A percentile compares a stretch with the other conserved stretches of the same genome.
phyloP scores from a whole-genome alignment of 2,797 vertebrate species.

The Vultur gryphus region DNA sequence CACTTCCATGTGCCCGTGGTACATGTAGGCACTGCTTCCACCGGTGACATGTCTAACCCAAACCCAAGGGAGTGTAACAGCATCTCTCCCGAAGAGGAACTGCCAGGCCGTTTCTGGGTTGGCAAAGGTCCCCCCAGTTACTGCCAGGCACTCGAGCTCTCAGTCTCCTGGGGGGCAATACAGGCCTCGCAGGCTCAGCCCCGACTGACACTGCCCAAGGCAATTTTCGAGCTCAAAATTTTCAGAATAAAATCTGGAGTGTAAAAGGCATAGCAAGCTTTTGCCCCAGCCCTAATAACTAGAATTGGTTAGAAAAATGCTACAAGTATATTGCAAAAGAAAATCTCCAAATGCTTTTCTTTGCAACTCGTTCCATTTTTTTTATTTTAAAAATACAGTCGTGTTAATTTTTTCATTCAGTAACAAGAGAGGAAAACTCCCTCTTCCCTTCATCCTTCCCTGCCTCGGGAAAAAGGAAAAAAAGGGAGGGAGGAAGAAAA shows the following conservation, averaged over 20 bases:
- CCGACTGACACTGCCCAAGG: background rate
- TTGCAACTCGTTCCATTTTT: background rate
- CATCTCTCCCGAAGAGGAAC: background rate
- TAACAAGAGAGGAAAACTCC: background rate
- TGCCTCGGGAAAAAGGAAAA: background rate
- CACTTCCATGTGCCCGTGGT: background rate
- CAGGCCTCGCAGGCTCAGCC: background rate
- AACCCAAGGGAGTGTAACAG: background rate
- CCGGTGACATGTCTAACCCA: fast-evolving
- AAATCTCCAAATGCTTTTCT: background rate
- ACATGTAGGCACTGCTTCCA: background rate
- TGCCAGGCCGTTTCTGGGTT: background rate
- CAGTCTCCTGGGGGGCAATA: background rate
- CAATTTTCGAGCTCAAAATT: background rate
- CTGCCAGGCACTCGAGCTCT: background rate
- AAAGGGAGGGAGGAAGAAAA: background rate
- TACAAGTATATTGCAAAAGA: background rate
- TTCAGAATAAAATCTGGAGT: background rate
- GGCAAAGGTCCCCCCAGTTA: background rate
- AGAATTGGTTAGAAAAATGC: background rate
- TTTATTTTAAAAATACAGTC: background rate
- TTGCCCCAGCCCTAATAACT: background rate
- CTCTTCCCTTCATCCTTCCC: background rate
- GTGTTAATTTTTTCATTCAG: background rate
- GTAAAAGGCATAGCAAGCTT: background rate